These are phyloP conservation scores for Aplocera efformata DNA, from an alignment of 2,888 invertebrate species.

Conservation along the genomic window DNA sequence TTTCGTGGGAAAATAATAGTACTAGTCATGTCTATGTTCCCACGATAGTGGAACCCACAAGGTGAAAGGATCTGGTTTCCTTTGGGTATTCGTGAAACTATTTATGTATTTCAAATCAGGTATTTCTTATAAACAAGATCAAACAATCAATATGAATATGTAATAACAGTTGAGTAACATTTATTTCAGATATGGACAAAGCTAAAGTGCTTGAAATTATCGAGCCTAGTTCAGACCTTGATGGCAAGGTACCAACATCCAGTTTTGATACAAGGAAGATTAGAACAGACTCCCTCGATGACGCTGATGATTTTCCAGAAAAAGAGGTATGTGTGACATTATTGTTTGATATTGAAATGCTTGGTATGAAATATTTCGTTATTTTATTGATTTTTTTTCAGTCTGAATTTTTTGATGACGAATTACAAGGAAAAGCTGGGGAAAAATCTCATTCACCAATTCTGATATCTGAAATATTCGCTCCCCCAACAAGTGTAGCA, in stretches of 20 bases:
- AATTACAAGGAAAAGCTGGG: constrained; percentile 34
- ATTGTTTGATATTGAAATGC: not conserved
- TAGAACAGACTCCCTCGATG: constrained; percentile 74
- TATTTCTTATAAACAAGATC: too few relatives aligned
- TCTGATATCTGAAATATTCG: constrained; percentile 25
- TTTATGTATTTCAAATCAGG: too few relatives aligned
- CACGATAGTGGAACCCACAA: too few relatives aligned
- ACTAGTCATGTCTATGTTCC: too few relatives aligned
- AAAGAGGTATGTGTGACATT: constrained; percentile 57
- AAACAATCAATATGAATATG: too few relatives aligned
- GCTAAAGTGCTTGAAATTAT: constrained; percentile 77
- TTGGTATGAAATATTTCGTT: constrained; percentile 26
- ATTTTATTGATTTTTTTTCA: constrained; percentile 33
- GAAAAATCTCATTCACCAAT: constrained; percentile 23
- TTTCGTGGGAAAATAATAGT: too few relatives aligned
- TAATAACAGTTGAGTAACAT: not conserved
- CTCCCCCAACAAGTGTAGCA: constrained; percentile 40
- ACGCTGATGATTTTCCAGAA: constrained; percentile 77
- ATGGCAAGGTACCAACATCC: constrained; percentile 55
- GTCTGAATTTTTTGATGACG: constrained; percentile 64
- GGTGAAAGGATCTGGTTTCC: too few relatives aligned
- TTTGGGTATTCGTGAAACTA: too few relatives aligned
- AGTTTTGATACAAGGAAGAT: constrained; percentile 72
- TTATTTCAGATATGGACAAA: constrained; percentile 71
- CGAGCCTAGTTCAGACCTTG: constrained; percentile 69